Percentiles rank a stretch among this genome's conserved stretches.
These are phyloP conservation scores for Procambarus virginalis DNA, from an alignment of 1,140 invertebrate genomes.

Conservation along the genomic window DNA sequence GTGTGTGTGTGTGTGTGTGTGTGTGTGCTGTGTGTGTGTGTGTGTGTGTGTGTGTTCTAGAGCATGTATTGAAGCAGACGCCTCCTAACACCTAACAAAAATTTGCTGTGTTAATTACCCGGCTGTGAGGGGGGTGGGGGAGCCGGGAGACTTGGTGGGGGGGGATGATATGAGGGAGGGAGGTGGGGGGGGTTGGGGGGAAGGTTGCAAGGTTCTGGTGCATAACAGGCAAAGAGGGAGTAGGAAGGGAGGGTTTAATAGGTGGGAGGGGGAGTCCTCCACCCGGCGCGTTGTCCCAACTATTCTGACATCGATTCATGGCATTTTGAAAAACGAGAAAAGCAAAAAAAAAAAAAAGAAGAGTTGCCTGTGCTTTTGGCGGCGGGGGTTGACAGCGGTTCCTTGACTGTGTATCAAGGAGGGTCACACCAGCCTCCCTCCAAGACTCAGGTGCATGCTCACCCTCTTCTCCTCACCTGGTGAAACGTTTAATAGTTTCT, in stretches of 20 bases:
- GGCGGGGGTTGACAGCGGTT: constrained; percentile 28
- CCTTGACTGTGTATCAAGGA: background rate
- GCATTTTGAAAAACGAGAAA: constrained; percentile 63
- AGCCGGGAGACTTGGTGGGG: too few species aligned
- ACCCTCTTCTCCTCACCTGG: background rate
- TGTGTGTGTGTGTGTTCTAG: background rate
- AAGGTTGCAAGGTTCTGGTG: constrained; percentile 7
- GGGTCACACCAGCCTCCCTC: background rate
- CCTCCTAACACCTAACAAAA: constrained; percentile 24
- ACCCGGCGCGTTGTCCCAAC: constrained; percentile 53
- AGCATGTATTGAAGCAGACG: background rate
- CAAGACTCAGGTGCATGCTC: background rate
- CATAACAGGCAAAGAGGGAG: background rate
- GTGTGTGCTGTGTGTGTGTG: background rate
- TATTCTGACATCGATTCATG: constrained; percentile 66
- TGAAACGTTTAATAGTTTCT: too few species aligned
- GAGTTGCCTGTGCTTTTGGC: constrained; percentile 63
- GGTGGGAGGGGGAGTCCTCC: background rate
- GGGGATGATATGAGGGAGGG: constrained; percentile 7
- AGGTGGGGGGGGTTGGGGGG: background rate
- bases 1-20: background rate
- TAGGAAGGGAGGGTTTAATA: background rate
- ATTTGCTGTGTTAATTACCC: constrained; percentile 55
- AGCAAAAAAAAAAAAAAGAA: background rate
- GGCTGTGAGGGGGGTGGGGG: constrained; percentile 13